Evolutionary conservation across 2,797 vertebrate species (phyloP), one percentile per base, ranked within the genome.

Genomic region (Leptatherina wallacei): DNA sequence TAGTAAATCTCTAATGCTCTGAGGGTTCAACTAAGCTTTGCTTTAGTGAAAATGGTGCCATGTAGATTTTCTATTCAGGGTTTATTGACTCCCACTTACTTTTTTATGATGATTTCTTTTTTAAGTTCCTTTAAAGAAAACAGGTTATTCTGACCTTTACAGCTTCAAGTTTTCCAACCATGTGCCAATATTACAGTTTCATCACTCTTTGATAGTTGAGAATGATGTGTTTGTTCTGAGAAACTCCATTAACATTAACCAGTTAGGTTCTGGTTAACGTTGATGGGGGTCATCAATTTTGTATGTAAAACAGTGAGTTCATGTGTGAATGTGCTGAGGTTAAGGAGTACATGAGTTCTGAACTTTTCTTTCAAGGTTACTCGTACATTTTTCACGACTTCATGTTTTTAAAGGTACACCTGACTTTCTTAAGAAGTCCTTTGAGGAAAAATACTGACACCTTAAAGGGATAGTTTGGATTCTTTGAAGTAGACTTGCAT

Each of bases 21-120:
- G 13, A 54, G 62, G 57, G 40, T 36, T 33, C 68, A 69, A 56
- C 27, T 3, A 27, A 75, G 61, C 44, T 71, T 62, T 56, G 14
- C 58, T 49, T 80, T 69, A 69, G 78, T 71, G 61, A 52, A 71
- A 52, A 33, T 2, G 0, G 29, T 36, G 56, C 64, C 52, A 44
- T 42, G 27, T 76, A 51, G 57, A 16, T 32, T 35, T 75, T 73
- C 56, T 32, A 27, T 54, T 63, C 38, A 20, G 13, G 6, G 6
- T 61, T 35, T 49, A 61, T 57, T 30, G 32, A 38, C 5, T 2
- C n/a, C 58, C 18, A 5, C 35, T 58, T 73, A 32, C 27, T 63
- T 24, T 51, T 35, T 35, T 1, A 18, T 18, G 4, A 47, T 47
- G 6, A 47, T 47, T 20, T 18, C 24, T 32, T 32, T 32, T 32